Base-by-base conservation (phyloP, 2,888 invertebrate genomes). In the Creontiades dilutus region DNA sequence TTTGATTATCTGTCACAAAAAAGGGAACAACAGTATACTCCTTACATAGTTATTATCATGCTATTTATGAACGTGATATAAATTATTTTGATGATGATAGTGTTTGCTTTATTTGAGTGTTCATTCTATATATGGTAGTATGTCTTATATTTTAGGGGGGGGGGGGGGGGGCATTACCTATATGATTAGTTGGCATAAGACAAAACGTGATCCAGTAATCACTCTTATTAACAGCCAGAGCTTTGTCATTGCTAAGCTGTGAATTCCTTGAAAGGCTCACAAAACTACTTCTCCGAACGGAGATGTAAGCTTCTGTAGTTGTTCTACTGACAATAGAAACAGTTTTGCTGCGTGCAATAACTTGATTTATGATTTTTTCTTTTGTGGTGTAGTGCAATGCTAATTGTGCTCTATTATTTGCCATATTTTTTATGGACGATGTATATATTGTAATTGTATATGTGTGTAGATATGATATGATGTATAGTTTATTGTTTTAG, bases 371-470 rank as follows among this genome's bases (percentile, higher is more conserved):
- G n/a, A 27, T 57, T 37, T 68, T 7, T 37, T 47, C 68, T 75
- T 28, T 46, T 68, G 2, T 68, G 57, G 37, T 86, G 5, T 28
- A 68, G 85, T 75, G 68, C 86, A n/a, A 86, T 55, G 3, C 55
- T 57, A 13, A 13, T 46, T 55, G 81, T 55, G 89, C 61, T 89
- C 81, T 57, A 81, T 81, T 28, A 46, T 89, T 89, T 81, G 80
- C 81, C 89, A 81, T 89, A 89, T 81, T 55, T n/a, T 75, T 57
- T 81, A 80, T 89, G 78, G 55, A 80, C 28, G 81, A 81, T 89
- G 89, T 89, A 89, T 89, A 89, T 89, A 89, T 80, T 55, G 28
- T 81, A 89, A 57, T 12, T 89, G 89, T 89, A 89, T 89, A 89
- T 89, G 89, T 89, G 89, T 89, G 89, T 89, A 89, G 89, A 89